A percentile compares a stretch with the other conserved stretches of the same genome.
Conservation (phyloP, 2,888 invertebrate genomes). For the Tachina grossa region DNA sequence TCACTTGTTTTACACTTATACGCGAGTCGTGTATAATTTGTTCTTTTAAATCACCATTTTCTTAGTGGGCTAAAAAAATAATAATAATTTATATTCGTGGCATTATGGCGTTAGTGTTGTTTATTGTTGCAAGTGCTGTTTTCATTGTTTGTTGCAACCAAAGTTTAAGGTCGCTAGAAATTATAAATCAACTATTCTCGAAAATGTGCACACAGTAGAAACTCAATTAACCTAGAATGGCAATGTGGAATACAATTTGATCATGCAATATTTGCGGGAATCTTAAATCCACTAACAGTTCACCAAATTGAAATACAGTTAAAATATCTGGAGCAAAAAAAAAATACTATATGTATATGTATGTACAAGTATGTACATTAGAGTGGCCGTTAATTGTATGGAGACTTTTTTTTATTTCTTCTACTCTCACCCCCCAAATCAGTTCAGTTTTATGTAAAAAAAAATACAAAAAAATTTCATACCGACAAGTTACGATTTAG, state of each 20-base stretch:
- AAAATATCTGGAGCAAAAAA: background rate
- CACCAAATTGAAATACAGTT: background rate
- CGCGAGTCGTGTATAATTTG: slow-evolving; percentile 21
- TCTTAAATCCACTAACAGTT: background rate
- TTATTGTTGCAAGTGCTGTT: slow-evolving; percentile 31
- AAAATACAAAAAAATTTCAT: no score
- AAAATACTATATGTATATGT: background rate
- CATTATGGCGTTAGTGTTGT: slow-evolving; percentile 6
- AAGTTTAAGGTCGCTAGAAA: slow-evolving; percentile 59
- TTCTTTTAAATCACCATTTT: slow-evolving; percentile 33
- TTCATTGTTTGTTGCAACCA: slow-evolving; percentile 36
- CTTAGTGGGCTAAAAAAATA: slow-evolving; percentile 43
- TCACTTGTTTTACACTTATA: background rate
- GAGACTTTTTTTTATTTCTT: no score
- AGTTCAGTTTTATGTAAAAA: no score
- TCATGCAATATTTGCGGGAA: slow-evolving; percentile 14
- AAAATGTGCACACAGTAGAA: slow-evolving; percentile 31
- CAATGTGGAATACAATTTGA: background rate
- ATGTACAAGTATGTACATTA: no score
- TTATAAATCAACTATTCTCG: slow-evolving; percentile 34
- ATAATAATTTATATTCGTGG: slow-evolving; percentile 36
- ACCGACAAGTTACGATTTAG: no score
- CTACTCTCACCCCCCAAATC: no score
- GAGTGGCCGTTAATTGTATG: no score
- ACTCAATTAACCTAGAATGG: slow-evolving; percentile 35